Evolutionary conservation across 2,797 vertebrate species (phyloP).

Genomic region (Botia almorhae): DNA sequence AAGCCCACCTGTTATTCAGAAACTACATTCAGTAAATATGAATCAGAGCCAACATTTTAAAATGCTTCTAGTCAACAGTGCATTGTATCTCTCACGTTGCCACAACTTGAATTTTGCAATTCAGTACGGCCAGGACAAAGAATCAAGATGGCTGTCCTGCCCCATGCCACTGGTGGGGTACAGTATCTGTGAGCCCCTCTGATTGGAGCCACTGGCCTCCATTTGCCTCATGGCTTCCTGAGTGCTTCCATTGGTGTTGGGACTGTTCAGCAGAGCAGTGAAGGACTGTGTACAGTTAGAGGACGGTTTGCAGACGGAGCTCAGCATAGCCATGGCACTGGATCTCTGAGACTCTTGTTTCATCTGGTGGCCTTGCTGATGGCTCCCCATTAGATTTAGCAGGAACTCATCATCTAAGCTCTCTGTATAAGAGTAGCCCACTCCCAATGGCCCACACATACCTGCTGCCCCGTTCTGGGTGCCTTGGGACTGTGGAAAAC

Average conservation of each 20-base stretch:
- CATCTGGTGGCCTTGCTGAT: conserved; percentile 66
- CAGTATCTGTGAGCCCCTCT: conserved; percentile 55
- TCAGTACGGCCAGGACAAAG: conserved; percentile 36
- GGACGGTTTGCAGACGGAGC: conserved; percentile 57
- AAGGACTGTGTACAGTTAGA: conserved; percentile 71
- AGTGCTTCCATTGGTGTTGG: conserved; percentile 63
- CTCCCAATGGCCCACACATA: conserved; percentile 59
- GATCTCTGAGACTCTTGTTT: conserved; percentile 75
- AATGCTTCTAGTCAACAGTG: not conserved
- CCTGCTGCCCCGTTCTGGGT: conserved; percentile 60
- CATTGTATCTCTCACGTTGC: not conserved
- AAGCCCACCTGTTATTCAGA: conserved; percentile 2
- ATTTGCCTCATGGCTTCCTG: conserved; percentile 67
- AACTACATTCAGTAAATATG: conserved; percentile 35
- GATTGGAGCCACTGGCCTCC: conserved; percentile 50
- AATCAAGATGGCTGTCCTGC: conserved; percentile 34
- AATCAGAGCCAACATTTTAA: conserved; percentile 30
- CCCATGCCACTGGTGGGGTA: conserved; percentile 32
- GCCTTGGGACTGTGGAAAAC: conserved; percentile 52
- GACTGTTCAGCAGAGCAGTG: conserved; percentile 71
- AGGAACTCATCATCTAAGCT: conserved; percentile 78
- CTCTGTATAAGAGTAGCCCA: conserved; percentile 63
- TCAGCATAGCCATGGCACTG: conserved; percentile 42
- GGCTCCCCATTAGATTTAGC: conserved; percentile 66
- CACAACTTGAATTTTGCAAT: conserved; percentile 18